These are phyloP conservation scores for Piprites chloris DNA, from an alignment of 2,113 vertebrate genomes.

Conservation along the genomic window DNA sequence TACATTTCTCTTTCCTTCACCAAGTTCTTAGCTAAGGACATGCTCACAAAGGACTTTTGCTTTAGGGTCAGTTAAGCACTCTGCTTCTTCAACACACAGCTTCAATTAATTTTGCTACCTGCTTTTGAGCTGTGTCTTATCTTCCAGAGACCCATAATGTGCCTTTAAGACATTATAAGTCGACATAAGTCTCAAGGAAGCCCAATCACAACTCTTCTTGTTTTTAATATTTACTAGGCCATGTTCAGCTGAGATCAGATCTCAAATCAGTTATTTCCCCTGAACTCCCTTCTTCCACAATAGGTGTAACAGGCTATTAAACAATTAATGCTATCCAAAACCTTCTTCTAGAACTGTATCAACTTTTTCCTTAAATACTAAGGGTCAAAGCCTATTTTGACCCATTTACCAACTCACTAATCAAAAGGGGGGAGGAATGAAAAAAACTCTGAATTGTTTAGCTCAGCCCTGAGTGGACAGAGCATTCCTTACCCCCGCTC, in stretches of 20 bases:
- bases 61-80: background rate
- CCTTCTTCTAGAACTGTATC: background rate
- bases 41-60: background rate
- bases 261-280: background rate
- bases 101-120: background rate
- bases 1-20: background rate
- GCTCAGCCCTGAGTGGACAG: background rate
- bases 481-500: background rate
- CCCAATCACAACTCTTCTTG: background rate
- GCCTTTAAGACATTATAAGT: background rate
- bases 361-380: background rate
- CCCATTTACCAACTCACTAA: background rate
- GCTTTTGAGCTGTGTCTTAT: background rate
- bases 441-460: background rate
- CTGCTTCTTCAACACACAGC: background rate
- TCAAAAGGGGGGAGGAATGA: rapidly evolving
- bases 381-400: background rate
- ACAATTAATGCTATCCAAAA: background rate
- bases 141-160: background rate
- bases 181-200: background rate
- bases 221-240: background rate
- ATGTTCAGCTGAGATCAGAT: background rate
- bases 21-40: background rate
- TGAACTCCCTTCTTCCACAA: background rate
- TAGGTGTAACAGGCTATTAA: background rate